Conservation (phyloP, 2,888 invertebrate species). For the Chironomus riparius region DNA sequence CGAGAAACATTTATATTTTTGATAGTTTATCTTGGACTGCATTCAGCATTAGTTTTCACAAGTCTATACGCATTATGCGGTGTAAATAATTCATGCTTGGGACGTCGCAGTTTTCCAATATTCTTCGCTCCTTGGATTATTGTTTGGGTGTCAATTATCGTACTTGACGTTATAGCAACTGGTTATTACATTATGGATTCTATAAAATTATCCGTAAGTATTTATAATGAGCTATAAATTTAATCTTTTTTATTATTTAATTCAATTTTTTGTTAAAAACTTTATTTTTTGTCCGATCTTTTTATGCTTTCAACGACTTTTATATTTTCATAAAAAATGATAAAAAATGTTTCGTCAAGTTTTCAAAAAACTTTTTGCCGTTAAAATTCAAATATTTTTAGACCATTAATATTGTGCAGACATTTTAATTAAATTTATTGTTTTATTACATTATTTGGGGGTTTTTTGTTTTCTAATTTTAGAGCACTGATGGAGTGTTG, state of each 20-base stretch:
- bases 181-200: conserved; percentile 42
- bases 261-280: too few species aligned
- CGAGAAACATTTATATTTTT: background rate
- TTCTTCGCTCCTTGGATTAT: conserved; percentile 43
- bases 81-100: conserved; percentile 24
- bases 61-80: background rate
- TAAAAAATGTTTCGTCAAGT: too few species aligned
- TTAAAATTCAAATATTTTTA: too few species aligned
- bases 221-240: background rate
- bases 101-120: conserved; percentile 28
- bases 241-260: too few species aligned
- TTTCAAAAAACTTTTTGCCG: too few species aligned
- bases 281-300: too few species aligned
- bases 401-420: too few species aligned
- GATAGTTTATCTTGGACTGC: background rate
- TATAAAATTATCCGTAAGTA: conserved; percentile 38
- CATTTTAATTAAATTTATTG: too few species aligned
- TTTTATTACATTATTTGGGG: too few species aligned
- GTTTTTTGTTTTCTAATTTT: background rate
- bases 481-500: conserved; percentile 5
- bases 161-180: conserved; percentile 42
- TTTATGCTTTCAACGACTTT: too few species aligned
- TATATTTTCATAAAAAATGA: too few species aligned
- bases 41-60: background rate
- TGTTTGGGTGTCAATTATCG: conserved; percentile 35